Evolutionary conservation across 2,888 invertebrate genomes (phyloP).

Genomic region (Macaria notata): DNA sequence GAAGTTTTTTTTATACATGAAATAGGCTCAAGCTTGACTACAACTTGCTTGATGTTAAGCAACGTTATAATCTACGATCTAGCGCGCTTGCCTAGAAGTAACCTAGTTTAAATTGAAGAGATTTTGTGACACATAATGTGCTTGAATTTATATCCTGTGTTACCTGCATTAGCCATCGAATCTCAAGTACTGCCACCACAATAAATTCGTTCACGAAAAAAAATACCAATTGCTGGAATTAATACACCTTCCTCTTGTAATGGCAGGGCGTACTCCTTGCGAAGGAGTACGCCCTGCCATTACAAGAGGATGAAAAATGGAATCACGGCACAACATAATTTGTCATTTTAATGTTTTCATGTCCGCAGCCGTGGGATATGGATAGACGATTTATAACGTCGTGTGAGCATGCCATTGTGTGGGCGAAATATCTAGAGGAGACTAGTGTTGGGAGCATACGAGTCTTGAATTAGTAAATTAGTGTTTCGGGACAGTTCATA

Average conservation of each 20-base stretch:
- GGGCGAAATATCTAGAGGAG: conserved; percentile 49
- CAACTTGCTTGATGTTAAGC: too few species aligned
- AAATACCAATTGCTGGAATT: conserved; percentile 57
- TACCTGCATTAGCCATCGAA: conserved; percentile 20
- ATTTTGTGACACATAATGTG: too few species aligned
- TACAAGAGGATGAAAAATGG: conserved; percentile 60
- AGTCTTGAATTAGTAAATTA: too few species aligned
- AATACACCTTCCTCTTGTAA: conserved; percentile 43
- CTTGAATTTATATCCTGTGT: too few species aligned
- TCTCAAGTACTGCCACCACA: conserved; percentile 8
- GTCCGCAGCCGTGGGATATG: conserved; percentile 58
- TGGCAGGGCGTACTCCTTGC: conserved; percentile 48
- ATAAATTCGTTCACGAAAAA: conserved; percentile 14
- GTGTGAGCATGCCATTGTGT: conserved; percentile 49
- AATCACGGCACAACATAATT: conserved; percentile 65
- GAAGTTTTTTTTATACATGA: too few species aligned
- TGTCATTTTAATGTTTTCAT: conserved; percentile 73
- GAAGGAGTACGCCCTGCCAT: conserved; percentile 47
- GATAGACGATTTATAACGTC: conserved; percentile 64
- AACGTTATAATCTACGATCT: too few species aligned
- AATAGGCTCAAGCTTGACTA: too few species aligned
- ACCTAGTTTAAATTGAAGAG: too few species aligned
- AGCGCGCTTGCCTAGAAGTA: too few species aligned
- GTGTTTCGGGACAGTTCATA: too few species aligned
- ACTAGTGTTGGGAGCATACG: conserved; percentile 46